These are phyloP conservation scores for Zaprionus kolodkinae DNA, from an alignment of 1,140 invertebrate species.

Conservation along the genomic window DNA sequence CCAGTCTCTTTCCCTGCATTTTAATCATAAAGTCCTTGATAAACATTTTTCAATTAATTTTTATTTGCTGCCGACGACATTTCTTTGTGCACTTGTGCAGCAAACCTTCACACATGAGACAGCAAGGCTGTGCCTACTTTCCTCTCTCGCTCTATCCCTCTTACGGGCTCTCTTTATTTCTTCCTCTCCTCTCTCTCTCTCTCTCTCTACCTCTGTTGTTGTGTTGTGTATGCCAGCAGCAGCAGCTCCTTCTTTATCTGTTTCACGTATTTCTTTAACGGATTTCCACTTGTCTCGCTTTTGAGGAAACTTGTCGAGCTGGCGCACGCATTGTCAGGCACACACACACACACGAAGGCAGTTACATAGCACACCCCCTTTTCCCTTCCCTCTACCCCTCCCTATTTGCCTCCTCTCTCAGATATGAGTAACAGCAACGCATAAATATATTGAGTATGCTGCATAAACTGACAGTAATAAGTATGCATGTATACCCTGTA, in stretches of 20 bases:
- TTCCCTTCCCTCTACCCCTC: neutral
- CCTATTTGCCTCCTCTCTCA: neutral
- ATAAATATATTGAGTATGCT: conserved; percentile 37
- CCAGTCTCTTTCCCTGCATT: conserved; percentile 24
- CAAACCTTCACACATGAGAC: conserved; percentile 11
- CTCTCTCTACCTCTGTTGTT: conserved; percentile 1
- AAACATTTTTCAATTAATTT: conserved; percentile 83
- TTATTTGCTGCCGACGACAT: conserved; percentile 79
- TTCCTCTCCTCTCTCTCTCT: neutral
- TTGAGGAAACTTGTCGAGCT: conserved; percentile 77
- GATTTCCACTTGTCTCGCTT: conserved; percentile 80
- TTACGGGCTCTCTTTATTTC: too few relatives aligned
- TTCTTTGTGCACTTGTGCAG: conserved; percentile 56
- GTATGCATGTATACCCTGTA: conserved; percentile 3
- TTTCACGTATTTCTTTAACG: conserved; percentile 78
- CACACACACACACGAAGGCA: conserved; percentile 31
- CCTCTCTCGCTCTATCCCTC: neutral
- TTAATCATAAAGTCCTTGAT: conserved; percentile 75
- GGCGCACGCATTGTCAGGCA: conserved; percentile 65
- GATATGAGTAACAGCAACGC: conserved; percentile 31
- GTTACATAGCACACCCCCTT: conserved; percentile 10
- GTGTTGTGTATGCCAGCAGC: conserved; percentile 21
- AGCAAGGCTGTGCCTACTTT: neutral
- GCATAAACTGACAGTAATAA: conserved; percentile 27
- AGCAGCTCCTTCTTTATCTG: conserved; percentile 68